Evolutionary conservation across 2,888 invertebrate genomes (phyloP).

Genomic region (Nemurella pictetii): DNA sequence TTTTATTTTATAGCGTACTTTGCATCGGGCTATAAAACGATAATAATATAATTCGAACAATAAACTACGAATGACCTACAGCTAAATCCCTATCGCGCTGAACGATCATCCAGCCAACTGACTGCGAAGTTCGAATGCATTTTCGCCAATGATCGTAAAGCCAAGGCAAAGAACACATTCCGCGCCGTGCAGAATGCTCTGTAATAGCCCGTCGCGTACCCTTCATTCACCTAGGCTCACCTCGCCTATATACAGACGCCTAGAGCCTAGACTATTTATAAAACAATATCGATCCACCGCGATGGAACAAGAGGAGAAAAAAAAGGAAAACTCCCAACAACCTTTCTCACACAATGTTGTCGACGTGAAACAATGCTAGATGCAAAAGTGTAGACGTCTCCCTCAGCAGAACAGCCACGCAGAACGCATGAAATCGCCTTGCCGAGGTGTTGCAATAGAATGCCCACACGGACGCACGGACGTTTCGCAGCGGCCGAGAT

Average conservation of each 20-base stretch:
- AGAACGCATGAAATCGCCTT: not conserved
- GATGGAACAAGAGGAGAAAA: not conserved
- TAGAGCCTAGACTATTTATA: not conserved
- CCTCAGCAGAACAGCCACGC: no score
- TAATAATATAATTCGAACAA: not conserved
- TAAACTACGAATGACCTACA: not conserved
- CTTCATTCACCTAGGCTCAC: not conserved
- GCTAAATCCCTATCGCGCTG: not conserved
- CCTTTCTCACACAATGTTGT: not conserved
- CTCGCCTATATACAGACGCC: no score
- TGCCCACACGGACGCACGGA: not conserved
- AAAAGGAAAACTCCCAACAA: no score
- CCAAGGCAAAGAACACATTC: no score
- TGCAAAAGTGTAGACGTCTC: no score
- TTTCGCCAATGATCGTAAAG: not conserved
- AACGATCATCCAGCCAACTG: not conserved
- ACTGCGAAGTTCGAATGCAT: not conserved
- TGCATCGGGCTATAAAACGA: not conserved
- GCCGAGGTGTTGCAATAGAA: not conserved
- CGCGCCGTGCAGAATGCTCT: no score
- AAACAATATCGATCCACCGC: not conserved
- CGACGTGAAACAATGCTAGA: not conserved
- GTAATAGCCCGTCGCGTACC: not conserved
- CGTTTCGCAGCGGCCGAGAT: no score
- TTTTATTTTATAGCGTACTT: not conserved